Evolutionary conservation across 2,797 vertebrate species (phyloP), one percentile per base, ranked within the genome.

Genomic region (Lacerta agilis): DNA sequence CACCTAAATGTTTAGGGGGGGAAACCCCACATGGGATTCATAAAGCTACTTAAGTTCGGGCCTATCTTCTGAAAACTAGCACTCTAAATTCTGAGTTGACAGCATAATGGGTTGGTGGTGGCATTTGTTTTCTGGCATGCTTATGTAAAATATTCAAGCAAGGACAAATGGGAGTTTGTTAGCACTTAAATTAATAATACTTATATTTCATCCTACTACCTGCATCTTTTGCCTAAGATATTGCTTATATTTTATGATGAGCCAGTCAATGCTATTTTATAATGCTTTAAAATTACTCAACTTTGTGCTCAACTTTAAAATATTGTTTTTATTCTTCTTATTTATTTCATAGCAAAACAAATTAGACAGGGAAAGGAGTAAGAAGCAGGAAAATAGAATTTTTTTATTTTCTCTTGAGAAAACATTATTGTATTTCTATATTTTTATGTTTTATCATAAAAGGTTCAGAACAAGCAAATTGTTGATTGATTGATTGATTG

Each of bases 1-100:
- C 78, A 10, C 3, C 86, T 77, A 5, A 69, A 94, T 61, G 3
- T 64, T 64, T 23, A 64, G 61, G 77, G 87, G 66, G 67, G 81
- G 29, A 23, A 4, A 55, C 11, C 13, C 49, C 9, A 85, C 45
- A 76, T 0, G 1, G 13, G 69, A 61, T 17, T 20, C 79, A 81
- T 67, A 87, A 67, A 73, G 0, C 85, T 15, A 76, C n/a, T 84
- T 81, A 88, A 6, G 71, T 64, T 87, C 20, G 4, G 88, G 4
- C 29, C 71, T 43, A 9, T 72, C 1, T 29, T 78, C 41, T 66
- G 86, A 69, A 89, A 86, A 87, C 41, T 29, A 15, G 86, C 5
- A 43, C 61, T 75, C 18, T 69, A 88, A 29, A 67, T 76, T 87
- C 1, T 0, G 49, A 82, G 66, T 76, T 41, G 85, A 77, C 15